A percentile compares a stretch with the other conserved stretches of the same genome.
Conservation (phyloP, 1,140 invertebrate species). For the Ganaspis sp. region DNA sequence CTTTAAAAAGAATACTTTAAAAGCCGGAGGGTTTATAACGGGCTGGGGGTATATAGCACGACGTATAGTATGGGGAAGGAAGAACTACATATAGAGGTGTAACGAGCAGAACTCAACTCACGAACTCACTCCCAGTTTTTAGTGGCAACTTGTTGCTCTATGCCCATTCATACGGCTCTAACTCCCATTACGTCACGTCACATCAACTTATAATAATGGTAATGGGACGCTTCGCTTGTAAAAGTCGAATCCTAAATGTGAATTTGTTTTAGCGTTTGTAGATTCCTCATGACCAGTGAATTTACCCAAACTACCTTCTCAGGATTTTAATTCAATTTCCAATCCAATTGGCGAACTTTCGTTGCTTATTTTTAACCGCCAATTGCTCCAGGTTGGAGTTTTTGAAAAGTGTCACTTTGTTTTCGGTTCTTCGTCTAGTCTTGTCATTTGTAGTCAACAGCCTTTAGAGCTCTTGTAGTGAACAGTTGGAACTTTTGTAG, state of each 20-base stretch:
- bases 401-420: no score
- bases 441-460: no score
- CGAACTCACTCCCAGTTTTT: slow-evolving; percentile 77
- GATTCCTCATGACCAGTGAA: no score
- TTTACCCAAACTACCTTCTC: no score
- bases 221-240: slow-evolving; percentile 63
- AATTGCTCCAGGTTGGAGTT: no score
- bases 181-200: slow-evolving; percentile 77
- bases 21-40: slow-evolving; percentile 77
- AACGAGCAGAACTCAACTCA: slow-evolving; percentile 78
- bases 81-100: slow-evolving; percentile 77
- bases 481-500: no score
- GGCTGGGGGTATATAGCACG: slow-evolving; percentile 69
- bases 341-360: no score
- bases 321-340: no score
- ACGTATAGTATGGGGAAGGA: slow-evolving; percentile 75
- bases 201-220: slow-evolving; percentile 77
- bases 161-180: slow-evolving; percentile 76
- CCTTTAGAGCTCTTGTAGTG: no score
- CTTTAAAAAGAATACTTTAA: slow-evolving; percentile 78
- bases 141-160: slow-evolving; percentile 77
- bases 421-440: no score
- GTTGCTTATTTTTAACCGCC: no score
- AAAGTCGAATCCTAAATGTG: slow-evolving; percentile 71
- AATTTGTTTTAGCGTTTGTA: slow-evolving; percentile 57